phyloP scores from a whole-genome alignment of 2,113 vertebrate species.

The Nestor notabilis region DNA sequence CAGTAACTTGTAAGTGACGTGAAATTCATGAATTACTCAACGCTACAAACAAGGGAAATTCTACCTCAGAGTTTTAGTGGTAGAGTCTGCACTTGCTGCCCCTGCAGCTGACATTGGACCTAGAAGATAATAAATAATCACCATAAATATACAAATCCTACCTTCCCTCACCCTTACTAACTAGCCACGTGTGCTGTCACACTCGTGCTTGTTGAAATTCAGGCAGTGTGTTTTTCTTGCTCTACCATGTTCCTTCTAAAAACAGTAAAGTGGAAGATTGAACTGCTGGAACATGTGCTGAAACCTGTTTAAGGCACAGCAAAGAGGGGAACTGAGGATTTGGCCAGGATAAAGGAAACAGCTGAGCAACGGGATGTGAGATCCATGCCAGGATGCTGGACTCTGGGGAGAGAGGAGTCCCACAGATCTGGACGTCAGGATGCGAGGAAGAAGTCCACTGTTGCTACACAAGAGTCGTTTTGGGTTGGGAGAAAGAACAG shows the following conservation, averaged over 20 bases:
- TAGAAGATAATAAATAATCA: background rate
- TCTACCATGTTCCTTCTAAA: background rate
- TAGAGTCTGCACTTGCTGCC: background rate
- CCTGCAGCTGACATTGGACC: background rate
- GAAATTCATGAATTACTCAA: slow-evolving; percentile 45
- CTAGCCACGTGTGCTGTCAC: background rate
- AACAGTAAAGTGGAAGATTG: background rate
- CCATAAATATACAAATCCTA: background rate
- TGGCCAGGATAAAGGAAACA: background rate
- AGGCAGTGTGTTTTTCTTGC: background rate
- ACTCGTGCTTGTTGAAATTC: background rate
- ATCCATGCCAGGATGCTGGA: background rate
- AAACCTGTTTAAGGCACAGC: background rate
- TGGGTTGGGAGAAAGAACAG: background rate
- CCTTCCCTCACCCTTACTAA: background rate
- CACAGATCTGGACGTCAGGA: background rate
- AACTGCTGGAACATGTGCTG: background rate
- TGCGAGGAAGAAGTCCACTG: background rate
- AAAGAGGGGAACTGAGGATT: background rate
- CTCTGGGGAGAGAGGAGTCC: background rate
- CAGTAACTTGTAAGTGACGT: slow-evolving; percentile 27
- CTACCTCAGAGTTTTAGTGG: background rate
- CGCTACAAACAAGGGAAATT: slow-evolving; percentile 6
- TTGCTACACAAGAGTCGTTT: background rate
- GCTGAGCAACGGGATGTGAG: background rate